Evolutionary conservation across 2,113 vertebrate genomes (phyloP).

Genomic region (Ammodytes marinus): DNA sequence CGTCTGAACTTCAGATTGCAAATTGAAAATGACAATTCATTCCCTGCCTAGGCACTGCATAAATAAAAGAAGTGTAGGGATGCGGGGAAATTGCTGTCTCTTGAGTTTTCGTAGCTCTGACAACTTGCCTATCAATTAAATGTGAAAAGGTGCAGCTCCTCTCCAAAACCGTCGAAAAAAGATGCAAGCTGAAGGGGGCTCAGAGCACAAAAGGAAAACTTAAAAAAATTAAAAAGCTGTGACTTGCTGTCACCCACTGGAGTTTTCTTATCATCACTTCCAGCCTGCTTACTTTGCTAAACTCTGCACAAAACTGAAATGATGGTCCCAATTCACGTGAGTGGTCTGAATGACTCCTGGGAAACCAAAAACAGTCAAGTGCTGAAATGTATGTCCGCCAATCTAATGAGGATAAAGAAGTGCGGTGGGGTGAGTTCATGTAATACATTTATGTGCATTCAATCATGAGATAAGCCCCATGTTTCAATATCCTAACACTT

Average conservation of each 20-base stretch:
- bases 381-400: neutral
- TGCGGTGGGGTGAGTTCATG: neutral
- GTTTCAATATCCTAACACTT: constrained; percentile 30
- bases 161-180: neutral
- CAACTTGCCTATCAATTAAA: constrained; percentile 1
- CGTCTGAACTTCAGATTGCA: neutral
- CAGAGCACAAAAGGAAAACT: neutral
- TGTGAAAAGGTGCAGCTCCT: neutral
- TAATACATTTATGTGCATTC: constrained; percentile 11
- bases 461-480: neutral
- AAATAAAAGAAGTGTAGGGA: neutral
- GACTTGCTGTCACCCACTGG: constrained; percentile 6
- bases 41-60: neutral
- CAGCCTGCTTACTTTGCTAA: neutral
- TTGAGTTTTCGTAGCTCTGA: neutral
- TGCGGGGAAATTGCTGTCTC: neutral
- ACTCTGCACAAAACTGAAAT: neutral
- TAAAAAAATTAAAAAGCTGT: constrained; percentile 5
- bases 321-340: neutral
- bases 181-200: neutral
- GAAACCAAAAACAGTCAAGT: neutral
- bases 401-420: constrained; percentile 7
- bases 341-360: neutral
- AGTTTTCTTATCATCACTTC: neutral
- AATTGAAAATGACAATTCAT: neutral